phyloP scores from a whole-genome alignment of 64 coral and sea anemone species.

The Dendrophyllia cribrosa region DNA sequence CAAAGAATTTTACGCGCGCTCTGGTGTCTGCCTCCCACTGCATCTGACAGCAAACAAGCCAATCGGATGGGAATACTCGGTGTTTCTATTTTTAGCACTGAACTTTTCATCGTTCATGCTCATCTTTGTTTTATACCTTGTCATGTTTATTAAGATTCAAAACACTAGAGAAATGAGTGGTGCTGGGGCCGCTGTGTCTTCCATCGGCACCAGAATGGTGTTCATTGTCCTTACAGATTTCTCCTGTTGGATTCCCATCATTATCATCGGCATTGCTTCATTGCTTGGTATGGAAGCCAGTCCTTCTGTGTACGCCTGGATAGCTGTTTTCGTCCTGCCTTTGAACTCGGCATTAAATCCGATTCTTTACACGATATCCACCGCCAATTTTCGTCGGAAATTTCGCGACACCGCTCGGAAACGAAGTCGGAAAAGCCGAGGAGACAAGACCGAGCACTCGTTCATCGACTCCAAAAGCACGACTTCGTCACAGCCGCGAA shows the following conservation, averaged over 20 bases:
- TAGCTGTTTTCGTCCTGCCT: conserved; percentile 88
- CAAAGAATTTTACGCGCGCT: conserved; percentile 90
- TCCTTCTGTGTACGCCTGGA: conserved; percentile 86
- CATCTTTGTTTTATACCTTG: conserved; percentile 79
- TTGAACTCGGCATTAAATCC: conserved; percentile 93
- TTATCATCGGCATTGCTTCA: conserved; percentile 89
- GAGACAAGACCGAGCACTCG: neutral
- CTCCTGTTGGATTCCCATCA: conserved; percentile 93
- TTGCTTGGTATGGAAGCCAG: conserved; percentile 74
- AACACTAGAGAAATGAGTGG: conserved; percentile 62
- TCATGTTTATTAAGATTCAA: conserved; percentile 88
- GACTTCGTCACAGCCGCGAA: neutral
- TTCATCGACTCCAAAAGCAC: neutral
- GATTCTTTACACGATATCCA: conserved; percentile 89
- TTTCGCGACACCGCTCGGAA: conserved; percentile 34
- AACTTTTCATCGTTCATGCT: conserved; percentile 82
- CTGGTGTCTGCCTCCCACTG: conserved; percentile 87
- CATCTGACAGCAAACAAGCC: conserved; percentile 86
- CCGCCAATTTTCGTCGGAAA: conserved; percentile 87
- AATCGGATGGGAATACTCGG: conserved; percentile 88
- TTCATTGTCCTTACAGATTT: conserved; percentile 94
- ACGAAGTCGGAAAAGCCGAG: neutral
- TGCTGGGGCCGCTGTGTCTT: conserved; percentile 33
- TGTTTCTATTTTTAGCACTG: conserved; percentile 85
- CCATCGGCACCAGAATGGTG: conserved; percentile 86